Base-by-base conservation (phyloP, 2,797 vertebrate genomes). In the Pantherophis vulpinus region DNA sequence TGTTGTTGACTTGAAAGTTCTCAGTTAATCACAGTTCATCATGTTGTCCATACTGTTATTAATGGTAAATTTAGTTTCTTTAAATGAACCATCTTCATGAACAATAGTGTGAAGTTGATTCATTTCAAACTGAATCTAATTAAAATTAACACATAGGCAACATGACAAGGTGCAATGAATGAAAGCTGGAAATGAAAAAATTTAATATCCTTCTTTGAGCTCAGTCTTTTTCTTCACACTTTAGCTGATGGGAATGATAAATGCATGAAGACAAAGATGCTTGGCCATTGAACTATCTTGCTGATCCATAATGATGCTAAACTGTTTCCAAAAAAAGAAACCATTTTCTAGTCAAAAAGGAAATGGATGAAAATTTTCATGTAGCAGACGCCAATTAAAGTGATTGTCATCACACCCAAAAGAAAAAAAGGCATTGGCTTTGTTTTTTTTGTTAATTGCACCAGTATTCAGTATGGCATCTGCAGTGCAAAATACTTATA, bases 401-500 rank as follows among this genome's bases (percentile, higher is more conserved):
- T 13, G 59, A 59, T 83, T 61, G n/a, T 42, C 14, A 59, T 93
- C 93, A 91, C 37, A 93, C 63, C 18, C 89, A 59, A n/a, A 47
- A 37, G 74, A 58, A 90, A 74, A 74, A 89, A 27, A 27, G 70
- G 37, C n/a, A 27, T 54, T 42, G 70, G 88, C 16, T 94, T 13
- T 79, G 55, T 51, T 93, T 51, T 51, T 91, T 94, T 10, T 83
- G 59, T n/a, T 94, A 90, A 90, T 90, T 92, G 37, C 25, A 16
- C 16, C 54, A 29, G 20, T 32, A 92, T 59, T 91, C 27, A 55
- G 56, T 14, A 63, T 2, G 61, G 88, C 51, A 27, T 89, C 95
- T 90, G 90, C 11, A 59, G 89, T 32, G 91, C 87, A 63, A 95
- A 95, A 91, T n/a, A n/a, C 70, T 93, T 92, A 91, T 29, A 94